Conservation (phyloP, 2,797 vertebrate species). For the Argyrosomus regius region DNA sequence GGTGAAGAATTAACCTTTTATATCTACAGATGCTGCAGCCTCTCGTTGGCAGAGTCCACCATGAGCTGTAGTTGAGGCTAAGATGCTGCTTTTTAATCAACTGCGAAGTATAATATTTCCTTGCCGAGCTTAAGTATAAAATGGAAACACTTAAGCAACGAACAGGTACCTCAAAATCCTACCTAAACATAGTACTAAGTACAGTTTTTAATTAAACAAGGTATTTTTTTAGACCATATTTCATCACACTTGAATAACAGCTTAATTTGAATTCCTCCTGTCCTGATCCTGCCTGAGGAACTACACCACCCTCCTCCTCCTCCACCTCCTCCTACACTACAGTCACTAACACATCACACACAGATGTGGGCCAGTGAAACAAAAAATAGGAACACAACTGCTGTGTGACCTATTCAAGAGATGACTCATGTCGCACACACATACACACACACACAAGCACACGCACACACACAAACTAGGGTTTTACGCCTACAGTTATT, state of each 20-base stretch:
- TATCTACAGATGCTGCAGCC: too few relatives aligned
- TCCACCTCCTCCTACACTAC: slow-evolving; percentile 27
- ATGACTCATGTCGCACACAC: slow-evolving; percentile 51
- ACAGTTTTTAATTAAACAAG: not conserved
- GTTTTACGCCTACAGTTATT: slow-evolving; percentile 49
- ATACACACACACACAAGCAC: slow-evolving; percentile 20
- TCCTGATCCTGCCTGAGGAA: slow-evolving; percentile 28
- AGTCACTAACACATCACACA: slow-evolving; percentile 35
- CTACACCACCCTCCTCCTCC: not conserved
- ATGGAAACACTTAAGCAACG: not conserved
- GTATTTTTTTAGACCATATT: not conserved
- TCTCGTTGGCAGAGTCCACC: too few relatives aligned
- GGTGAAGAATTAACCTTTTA: too few relatives aligned
- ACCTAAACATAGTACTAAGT: not conserved
- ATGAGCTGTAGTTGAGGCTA: too few relatives aligned
- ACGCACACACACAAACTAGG: slow-evolving; percentile 20
- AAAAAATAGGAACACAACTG: slow-evolving; percentile 16
- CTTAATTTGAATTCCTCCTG: not conserved
- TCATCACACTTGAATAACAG: not conserved
- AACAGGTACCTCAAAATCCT: not conserved
- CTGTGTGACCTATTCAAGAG: slow-evolving; percentile 34
- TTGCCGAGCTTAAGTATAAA: not conserved
- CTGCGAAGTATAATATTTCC: too few relatives aligned
- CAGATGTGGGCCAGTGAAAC: slow-evolving; percentile 41
- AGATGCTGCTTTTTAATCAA: too few relatives aligned